phyloP scores from a whole-genome alignment of 2,113 vertebrate genomes.

The Mustela nigripes region DNA sequence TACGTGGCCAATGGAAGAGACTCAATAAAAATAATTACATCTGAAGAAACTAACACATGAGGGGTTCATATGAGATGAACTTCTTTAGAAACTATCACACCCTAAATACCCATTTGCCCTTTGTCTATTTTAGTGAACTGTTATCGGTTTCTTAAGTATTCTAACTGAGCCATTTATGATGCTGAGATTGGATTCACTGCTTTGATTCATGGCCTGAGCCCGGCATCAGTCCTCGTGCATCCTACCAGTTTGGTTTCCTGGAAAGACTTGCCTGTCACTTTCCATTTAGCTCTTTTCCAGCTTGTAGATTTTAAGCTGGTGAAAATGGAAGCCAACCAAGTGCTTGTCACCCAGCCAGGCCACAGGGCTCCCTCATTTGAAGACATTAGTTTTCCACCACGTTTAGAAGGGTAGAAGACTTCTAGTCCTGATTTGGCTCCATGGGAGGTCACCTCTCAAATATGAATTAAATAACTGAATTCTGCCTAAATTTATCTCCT shows the following conservation, averaged over 20 bases:
- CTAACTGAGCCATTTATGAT: background rate
- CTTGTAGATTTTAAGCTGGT: slow-evolving; percentile 73
- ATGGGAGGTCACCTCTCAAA: slow-evolving; percentile 71
- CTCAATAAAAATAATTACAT: background rate
- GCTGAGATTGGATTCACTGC: background rate
- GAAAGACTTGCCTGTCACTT: slow-evolving; percentile 77
- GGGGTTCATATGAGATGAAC: background rate
- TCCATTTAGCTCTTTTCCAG: slow-evolving; percentile 69
- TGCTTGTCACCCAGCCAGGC: slow-evolving; percentile 53
- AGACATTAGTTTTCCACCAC: slow-evolving; percentile 70
- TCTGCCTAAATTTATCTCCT: slow-evolving; percentile 75
- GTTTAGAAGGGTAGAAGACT: background rate
- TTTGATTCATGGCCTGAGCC: slow-evolving; percentile 2
- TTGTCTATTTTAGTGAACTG: background rate
- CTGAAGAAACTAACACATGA: background rate
- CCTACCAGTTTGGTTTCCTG: slow-evolving; percentile 74
- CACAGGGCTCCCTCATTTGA: background rate
- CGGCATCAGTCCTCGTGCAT: background rate
- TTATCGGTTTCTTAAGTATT: background rate
- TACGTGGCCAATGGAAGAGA: background rate
- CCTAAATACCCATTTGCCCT: background rate
- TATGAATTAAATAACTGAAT: slow-evolving; percentile 62
- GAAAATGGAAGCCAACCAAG: slow-evolving; percentile 75
- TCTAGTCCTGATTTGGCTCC: slow-evolving; percentile 14
- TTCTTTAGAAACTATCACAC: background rate